phyloP scores from a whole-genome alignment of 2,797 vertebrate genomes.

The Paguma larvata region DNA sequence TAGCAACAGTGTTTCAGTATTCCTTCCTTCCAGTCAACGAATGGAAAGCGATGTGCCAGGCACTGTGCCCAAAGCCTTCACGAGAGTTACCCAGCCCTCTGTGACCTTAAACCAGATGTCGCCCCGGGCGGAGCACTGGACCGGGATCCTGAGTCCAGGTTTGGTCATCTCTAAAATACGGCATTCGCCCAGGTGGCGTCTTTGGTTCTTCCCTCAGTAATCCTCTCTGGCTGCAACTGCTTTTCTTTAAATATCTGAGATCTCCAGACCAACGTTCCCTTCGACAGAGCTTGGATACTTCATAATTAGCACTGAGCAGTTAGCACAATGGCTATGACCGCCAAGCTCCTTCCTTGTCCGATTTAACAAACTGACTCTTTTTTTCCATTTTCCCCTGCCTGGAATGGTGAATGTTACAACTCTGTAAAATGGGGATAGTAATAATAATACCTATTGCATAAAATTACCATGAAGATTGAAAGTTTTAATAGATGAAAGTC shows the following conservation, averaged over 20 bases:
- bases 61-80: background rate
- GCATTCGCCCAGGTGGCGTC: background rate
- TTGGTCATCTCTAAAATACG: background rate
- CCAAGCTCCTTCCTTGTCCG: background rate
- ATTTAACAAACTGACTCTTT: background rate
- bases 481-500: background rate
- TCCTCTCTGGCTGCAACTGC: background rate
- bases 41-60: background rate
- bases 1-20: background rate
- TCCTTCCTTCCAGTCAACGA: background rate
- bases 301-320: background rate
- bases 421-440: background rate
- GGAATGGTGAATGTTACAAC: background rate
- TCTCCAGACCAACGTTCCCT: background rate
- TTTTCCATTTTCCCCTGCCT: no score
- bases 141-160: background rate
- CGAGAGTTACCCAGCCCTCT: background rate
- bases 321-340: background rate
- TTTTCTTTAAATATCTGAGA: background rate
- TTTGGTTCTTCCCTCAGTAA: background rate
- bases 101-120: background rate
- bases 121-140: rapidly evolving
- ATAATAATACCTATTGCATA: background rate
- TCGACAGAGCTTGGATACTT: background rate
- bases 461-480: background rate